Percentiles rank a stretch among this genome's conserved stretches.
These are phyloP conservation scores for Drosophila austrosaltans DNA, from an alignment of 2,888 invertebrate species.

Conservation along the genomic window DNA sequence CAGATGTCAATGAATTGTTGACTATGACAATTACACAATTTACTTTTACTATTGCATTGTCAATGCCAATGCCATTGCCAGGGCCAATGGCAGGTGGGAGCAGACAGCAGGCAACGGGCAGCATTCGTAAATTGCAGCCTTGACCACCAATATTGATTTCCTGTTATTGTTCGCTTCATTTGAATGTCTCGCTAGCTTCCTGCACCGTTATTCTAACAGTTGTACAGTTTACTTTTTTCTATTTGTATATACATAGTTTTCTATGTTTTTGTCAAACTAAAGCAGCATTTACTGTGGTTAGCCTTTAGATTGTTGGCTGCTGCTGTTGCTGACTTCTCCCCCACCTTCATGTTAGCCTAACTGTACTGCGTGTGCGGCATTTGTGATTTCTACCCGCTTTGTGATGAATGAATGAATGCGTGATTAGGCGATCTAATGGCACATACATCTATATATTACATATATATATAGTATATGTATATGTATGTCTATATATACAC, in stretches of 20 bases:
- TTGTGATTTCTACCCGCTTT: slow-evolving; percentile 21
- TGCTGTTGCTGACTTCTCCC: background rate
- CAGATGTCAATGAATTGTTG: slow-evolving; percentile 71
- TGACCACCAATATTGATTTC: slow-evolving; percentile 83
- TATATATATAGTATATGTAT: background rate
- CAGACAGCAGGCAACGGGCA: background rate
- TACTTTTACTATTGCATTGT: slow-evolving; percentile 22
- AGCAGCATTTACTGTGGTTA: slow-evolving; percentile 43
- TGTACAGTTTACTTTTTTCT: slow-evolving; percentile 14
- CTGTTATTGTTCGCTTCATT: slow-evolving; percentile 62
- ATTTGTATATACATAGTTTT: slow-evolving; percentile 37
- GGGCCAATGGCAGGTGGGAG: slow-evolving; percentile 6
- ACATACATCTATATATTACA: slow-evolving; percentile 10
- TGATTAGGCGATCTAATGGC: slow-evolving; percentile 51
- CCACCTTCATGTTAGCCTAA: slow-evolving; percentile 8
- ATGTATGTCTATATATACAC: background rate
- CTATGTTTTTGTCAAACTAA: slow-evolving; percentile 28
- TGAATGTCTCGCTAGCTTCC: slow-evolving; percentile 66
- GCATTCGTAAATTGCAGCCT: slow-evolving; percentile 63
- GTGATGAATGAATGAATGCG: slow-evolving; percentile 59
- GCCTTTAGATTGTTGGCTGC: slow-evolving; percentile 10
- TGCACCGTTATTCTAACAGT: slow-evolving; percentile 42
- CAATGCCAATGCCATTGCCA: slow-evolving; percentile 54
- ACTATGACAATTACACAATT: slow-evolving; percentile 39
- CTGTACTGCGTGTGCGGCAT: slow-evolving; percentile 37